Percentiles rank a stretch among this genome's conserved stretches.
These are phyloP conservation scores for Charanyca ferruginea DNA, from an alignment of 2,888 invertebrate genomes.

Conservation along the genomic window DNA sequence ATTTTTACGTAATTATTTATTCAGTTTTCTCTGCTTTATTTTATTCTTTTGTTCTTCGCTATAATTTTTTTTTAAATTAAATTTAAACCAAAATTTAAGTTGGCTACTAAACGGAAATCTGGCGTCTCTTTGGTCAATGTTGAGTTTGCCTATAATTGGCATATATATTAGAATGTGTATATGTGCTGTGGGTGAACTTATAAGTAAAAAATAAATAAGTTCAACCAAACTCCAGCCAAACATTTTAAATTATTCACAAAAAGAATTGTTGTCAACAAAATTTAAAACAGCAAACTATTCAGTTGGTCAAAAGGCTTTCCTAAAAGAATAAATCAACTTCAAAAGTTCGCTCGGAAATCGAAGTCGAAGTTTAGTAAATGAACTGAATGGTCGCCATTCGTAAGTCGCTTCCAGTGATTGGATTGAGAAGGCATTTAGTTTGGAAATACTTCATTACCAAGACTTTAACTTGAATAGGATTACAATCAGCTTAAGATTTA, in stretches of 20 bases:
- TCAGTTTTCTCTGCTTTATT: no score
- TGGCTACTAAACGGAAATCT: no score
- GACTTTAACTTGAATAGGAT: slow-evolving; percentile 34
- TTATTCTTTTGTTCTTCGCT: no score
- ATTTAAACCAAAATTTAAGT: no score
- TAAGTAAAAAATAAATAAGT: no score
- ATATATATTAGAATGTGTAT: no score
- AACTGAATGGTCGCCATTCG: slow-evolving; percentile 27
- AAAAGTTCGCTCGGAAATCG: slow-evolving; percentile 16
- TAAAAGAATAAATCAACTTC: slow-evolving; percentile 42
- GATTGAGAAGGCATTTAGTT: slow-evolving; percentile 48
- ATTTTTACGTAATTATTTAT: no score
- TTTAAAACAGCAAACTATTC: slow-evolving; percentile 44
- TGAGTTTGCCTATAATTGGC: no score
- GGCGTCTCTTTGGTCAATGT: no score
- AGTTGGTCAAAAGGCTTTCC: slow-evolving; percentile 45
- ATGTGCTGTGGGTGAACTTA: no score
- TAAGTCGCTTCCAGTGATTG: slow-evolving; percentile 32
- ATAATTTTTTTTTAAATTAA: no score
- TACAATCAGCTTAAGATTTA: slow-evolving; percentile 25
- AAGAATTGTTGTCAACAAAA: slow-evolving; percentile 31
- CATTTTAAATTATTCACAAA: slow-evolving; percentile 27
- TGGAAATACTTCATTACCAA: slow-evolving; percentile 47
- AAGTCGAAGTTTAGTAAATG: slow-evolving; percentile 42
- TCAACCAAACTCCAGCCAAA: slow-evolving; percentile 7